Conservation (phyloP, 1,140 invertebrate species). For the Melipona quadrifasciata region DNA sequence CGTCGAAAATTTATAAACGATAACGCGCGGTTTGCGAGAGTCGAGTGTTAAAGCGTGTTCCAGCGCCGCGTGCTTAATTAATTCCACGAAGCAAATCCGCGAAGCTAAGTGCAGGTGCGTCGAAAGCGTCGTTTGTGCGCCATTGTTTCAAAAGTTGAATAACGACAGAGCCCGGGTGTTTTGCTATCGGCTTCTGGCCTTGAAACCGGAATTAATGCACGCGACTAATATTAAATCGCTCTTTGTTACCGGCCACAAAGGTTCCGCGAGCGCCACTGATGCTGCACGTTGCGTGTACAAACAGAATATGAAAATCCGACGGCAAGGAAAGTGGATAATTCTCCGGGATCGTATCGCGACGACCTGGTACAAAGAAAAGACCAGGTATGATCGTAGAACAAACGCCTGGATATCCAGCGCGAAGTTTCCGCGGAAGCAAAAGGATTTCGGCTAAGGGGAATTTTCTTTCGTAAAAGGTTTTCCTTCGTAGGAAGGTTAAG, state of each 20-base stretch:
- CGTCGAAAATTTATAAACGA: neutral
- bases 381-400: neutral
- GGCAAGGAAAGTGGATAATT: no score
- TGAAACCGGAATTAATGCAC: neutral
- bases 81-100: constrained; percentile 19
- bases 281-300: no score
- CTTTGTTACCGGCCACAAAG: neutral
- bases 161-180: neutral
- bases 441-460: neutral
- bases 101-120: constrained; percentile 7
- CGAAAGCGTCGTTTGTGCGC: neutral
- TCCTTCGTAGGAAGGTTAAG: neutral
- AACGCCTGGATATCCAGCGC: neutral
- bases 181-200: neutral
- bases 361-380: neutral
- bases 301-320: constrained; percentile 14
- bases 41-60: neutral
- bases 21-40: neutral
- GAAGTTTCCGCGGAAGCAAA: neutral
- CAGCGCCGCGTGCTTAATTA: constrained; percentile 43
- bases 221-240: neutral
- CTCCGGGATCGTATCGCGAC: no score
- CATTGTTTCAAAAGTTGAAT: constrained; percentile 25
- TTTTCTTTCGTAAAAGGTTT: neutral
- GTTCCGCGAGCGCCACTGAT: neutral